A percentile compares a stretch with the other conserved stretches of the same genome.
Conservation (phyloP, 1,140 invertebrate species). For the Chionoecetes opilio region DNA sequence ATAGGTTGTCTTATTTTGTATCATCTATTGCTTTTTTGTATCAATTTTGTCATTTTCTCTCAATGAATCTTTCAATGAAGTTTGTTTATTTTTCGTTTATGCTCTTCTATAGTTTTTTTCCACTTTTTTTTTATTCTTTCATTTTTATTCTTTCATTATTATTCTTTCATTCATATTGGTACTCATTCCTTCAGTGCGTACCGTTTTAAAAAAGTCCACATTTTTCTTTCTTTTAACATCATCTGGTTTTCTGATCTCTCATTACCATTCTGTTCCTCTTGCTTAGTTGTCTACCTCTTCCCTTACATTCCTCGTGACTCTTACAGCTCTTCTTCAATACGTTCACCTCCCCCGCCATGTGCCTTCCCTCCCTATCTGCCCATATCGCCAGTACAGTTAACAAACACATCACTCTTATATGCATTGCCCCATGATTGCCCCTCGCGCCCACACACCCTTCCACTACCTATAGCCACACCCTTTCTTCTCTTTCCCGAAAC, state of each 20-base stretch:
- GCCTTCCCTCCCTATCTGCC: background rate
- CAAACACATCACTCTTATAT: too few species aligned
- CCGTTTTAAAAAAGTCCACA: too few species aligned
- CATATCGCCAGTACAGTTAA: too few species aligned
- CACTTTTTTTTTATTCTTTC: background rate
- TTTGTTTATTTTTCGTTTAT: background rate
- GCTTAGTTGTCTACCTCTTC: background rate
- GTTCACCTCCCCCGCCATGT: background rate
- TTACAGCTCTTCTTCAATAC: too few species aligned
- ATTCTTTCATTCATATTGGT: background rate
- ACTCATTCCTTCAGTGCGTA: too few species aligned
- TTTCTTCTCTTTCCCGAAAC: too few species aligned
- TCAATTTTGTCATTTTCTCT: background rate
- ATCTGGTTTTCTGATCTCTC: too few species aligned
- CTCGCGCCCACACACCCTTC: too few species aligned
- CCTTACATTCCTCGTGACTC: background rate
- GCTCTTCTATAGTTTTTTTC: background rate
- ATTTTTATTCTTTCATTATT: background rate
- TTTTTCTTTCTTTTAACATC: background rate
- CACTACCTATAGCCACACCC: too few species aligned
- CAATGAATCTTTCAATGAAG: background rate
- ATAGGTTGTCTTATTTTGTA: background rate
- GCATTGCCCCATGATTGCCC: too few species aligned
- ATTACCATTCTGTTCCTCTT: too few species aligned
- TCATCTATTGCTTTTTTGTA: background rate